Percentiles rank a stretch among this genome's conserved stretches.
These are phyloP conservation scores for Lethrus apterus DNA, from an alignment of 1,140 invertebrate genomes.

Conservation along the genomic window DNA sequence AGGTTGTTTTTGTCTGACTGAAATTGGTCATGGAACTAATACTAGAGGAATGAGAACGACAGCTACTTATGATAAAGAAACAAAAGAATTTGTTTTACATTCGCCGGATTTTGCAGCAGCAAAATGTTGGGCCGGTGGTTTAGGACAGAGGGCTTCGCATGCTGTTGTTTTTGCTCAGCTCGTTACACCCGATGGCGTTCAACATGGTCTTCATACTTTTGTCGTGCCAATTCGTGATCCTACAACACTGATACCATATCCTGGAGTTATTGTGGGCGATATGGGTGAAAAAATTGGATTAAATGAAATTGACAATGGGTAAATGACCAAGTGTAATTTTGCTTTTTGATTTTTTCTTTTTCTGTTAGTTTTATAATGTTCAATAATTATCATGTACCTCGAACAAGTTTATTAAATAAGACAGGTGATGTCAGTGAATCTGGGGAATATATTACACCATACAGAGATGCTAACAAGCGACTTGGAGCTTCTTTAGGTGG, in stretches of 20 bases:
- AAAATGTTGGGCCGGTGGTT: conserved; percentile 90
- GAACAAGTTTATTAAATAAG: conserved; percentile 72
- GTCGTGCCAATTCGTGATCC: conserved; percentile 70
- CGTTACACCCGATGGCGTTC: conserved; percentile 64
- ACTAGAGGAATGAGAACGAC: conserved; percentile 83
- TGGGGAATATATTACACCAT: conserved; percentile 69
- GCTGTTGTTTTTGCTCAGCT: conserved; percentile 82
- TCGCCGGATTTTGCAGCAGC: conserved; percentile 89
- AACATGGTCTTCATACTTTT: conserved; percentile 80
- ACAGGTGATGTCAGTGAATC: conserved; percentile 79
- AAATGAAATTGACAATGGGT: conserved; percentile 86
- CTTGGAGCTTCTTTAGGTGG: conserved; percentile 73
- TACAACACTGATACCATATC: conserved; percentile 58
- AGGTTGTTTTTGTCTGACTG: conserved; percentile 88
- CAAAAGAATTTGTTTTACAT: conserved; percentile 76
- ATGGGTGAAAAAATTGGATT: conserved; percentile 79
- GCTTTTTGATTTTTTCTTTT: background rate
- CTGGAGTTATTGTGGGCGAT: conserved; percentile 63
- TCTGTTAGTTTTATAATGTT: conserved; percentile 74
- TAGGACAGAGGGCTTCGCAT: conserved; percentile 81
- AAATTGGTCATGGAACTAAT: conserved; percentile 90
- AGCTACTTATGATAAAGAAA: conserved; percentile 76
- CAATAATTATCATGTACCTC: conserved; percentile 72
- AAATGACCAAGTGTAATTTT: conserved; percentile 21
- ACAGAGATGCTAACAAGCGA: conserved; percentile 66